Evolutionary conservation across 2,113 vertebrate species (phyloP).

Genomic region (Upupa epops): DNA sequence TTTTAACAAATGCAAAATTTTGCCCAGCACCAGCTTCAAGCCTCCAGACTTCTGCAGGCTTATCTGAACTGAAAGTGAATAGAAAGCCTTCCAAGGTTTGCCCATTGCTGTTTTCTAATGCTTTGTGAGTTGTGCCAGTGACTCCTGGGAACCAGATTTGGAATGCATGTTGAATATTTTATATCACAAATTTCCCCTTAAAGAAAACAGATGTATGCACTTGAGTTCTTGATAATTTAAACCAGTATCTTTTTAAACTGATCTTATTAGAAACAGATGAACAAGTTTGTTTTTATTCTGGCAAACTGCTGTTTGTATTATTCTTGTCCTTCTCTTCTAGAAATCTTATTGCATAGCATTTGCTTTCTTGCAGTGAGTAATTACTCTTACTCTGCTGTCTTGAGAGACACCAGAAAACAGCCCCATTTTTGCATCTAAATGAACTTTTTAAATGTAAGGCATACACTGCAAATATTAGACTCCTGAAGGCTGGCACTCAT

Average conservation of each 20-base stretch:
- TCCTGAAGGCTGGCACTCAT: slow-evolving; percentile 37
- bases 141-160: slow-evolving; percentile 26
- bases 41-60: slow-evolving; percentile 6
- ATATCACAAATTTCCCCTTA: slow-evolving; percentile 47
- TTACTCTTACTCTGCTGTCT: slow-evolving; percentile 55
- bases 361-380: slow-evolving; percentile 50
- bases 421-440: slow-evolving; percentile 27
- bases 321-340: slow-evolving; percentile 43
- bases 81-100: slow-evolving; percentile 36
- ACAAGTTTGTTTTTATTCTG: slow-evolving; percentile 42
- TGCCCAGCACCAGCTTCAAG: background rate
- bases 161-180: slow-evolving; percentile 48
- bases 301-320: slow-evolving; percentile 38
- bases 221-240: slow-evolving; percentile 49
- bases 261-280: slow-evolving; percentile 61
- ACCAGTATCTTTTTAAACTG: slow-evolving; percentile 48
- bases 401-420: slow-evolving; percentile 44
- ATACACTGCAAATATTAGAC: background rate
- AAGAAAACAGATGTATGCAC: slow-evolving; percentile 48
- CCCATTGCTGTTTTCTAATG: slow-evolving; percentile 34
- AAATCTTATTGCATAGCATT: slow-evolving; percentile 28
- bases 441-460: slow-evolving; percentile 45
- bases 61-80: slow-evolving; percentile 4
- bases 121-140: background rate
- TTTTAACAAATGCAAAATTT: slow-evolving; percentile 8